These are phyloP conservation scores for Rhagium mordax DNA, from an alignment of 2,888 invertebrate genomes.

Conservation along the genomic window DNA sequence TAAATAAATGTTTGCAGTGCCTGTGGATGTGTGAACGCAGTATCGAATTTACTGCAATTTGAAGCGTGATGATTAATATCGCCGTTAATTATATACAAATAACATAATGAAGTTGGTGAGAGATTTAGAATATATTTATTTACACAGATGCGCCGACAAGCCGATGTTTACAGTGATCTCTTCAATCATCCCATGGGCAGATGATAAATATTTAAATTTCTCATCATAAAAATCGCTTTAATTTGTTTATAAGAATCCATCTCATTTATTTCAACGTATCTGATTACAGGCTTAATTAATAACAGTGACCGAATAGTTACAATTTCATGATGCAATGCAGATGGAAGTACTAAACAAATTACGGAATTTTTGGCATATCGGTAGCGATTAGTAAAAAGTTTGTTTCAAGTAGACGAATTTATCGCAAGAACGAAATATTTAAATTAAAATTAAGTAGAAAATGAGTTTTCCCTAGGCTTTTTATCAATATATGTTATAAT, in stretches of 20 bases:
- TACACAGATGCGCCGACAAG: conserved; percentile 23
- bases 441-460: too few species aligned
- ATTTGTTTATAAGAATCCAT: conserved; percentile 8
- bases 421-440: too few species aligned
- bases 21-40: not conserved
- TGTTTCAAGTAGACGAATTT: not conserved
- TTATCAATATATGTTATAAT: too few species aligned
- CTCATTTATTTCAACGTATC: conserved; percentile 8
- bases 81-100: not conserved
- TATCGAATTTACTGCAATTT: not conserved
- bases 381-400: not conserved
- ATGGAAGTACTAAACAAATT: not conserved
- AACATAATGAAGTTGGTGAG: not conserved
- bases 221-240: conserved; percentile 14
- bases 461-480: too few species aligned
- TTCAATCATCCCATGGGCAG: conserved; percentile 8
- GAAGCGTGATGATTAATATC: not conserved
- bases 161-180: conserved; percentile 10
- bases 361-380: not conserved
- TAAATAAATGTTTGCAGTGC: too few species aligned
- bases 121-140: conserved; percentile 10
- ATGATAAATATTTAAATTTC: conserved; percentile 24
- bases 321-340: not conserved
- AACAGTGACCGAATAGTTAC: not conserved
- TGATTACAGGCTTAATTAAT: not conserved